A percentile compares a stretch with the other conserved stretches of the same genome.
Conservation (phyloP, 2,113 vertebrate species). For the Thalassoma bifasciatum region DNA sequence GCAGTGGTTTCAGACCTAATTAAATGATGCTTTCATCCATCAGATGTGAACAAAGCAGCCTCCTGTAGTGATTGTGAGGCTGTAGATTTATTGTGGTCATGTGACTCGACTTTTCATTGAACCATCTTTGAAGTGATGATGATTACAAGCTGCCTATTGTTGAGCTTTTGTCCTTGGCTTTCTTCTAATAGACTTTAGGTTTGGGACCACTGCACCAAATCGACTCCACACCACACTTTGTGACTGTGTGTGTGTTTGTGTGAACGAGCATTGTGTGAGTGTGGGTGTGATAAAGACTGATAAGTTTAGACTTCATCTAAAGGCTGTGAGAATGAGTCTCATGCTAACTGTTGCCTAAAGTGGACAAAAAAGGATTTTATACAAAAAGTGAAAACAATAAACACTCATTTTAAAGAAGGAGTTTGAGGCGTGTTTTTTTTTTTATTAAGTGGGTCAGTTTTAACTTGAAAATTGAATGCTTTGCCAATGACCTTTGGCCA, state of each 20-base stretch:
- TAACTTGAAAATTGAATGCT: not conserved
- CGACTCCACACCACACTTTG: constrained; percentile 62
- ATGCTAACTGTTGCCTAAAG: constrained; percentile 82
- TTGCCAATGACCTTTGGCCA: too few relatives aligned
- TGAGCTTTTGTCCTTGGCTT: constrained; percentile 61
- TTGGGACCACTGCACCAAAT: constrained; percentile 75
- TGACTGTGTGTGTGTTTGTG: constrained; percentile 65
- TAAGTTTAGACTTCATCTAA: constrained; percentile 68
- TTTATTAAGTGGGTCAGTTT: too few relatives aligned
- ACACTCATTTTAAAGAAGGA: constrained; percentile 65
- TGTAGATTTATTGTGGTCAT: constrained; percentile 50
- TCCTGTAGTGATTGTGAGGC: constrained; percentile 47
- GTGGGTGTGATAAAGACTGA: constrained; percentile 56
- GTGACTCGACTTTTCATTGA: constrained; percentile 60
- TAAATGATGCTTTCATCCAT: constrained; percentile 48
- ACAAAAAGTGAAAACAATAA: constrained; percentile 80
- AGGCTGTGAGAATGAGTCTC: constrained; percentile 76
- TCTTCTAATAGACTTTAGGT: constrained; percentile 69
- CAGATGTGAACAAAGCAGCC: constrained; percentile 35
- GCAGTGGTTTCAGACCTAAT: constrained; percentile 77
- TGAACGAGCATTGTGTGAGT: constrained; percentile 53
- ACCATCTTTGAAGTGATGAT: constrained; percentile 62
- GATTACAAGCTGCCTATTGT: constrained; percentile 67
- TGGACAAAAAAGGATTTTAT: constrained; percentile 78
- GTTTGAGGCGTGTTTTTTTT: not conserved